A percentile compares a stretch with the other conserved stretches of the same genome.
These are phyloP conservation scores for Arothron firmamentum DNA, from an alignment of 2,113 vertebrate species.

Conservation along the genomic window DNA sequence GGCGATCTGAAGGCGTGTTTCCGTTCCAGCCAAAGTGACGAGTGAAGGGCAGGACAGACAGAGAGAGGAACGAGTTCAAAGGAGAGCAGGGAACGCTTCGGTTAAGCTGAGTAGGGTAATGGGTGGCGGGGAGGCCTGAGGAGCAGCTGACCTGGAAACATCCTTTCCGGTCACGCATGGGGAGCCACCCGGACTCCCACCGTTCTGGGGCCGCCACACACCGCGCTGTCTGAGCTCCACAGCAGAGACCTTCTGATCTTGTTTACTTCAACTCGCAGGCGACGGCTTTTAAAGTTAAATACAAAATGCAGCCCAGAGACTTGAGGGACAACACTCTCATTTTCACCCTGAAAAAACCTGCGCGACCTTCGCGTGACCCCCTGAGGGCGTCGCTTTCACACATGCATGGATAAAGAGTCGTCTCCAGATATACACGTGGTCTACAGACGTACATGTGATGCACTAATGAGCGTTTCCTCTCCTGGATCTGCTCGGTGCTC, in stretches of 20 bases:
- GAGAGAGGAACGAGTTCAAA: neutral
- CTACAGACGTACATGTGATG: too few species aligned
- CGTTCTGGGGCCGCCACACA: slow-evolving; percentile 35
- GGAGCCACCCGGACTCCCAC: slow-evolving; percentile 27
- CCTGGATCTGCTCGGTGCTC: too few species aligned
- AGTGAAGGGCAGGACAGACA: slow-evolving; percentile 37
- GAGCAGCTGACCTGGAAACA: slow-evolving; percentile 74
- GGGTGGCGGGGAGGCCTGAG: slow-evolving; percentile 51
- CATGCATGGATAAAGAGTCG: too few species aligned
- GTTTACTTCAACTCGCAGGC: slow-evolving; percentile 6
- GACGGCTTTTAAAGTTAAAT: neutral
- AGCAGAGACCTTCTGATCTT: slow-evolving; percentile 19
- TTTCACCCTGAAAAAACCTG: neutral
- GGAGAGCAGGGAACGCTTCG: neutral
- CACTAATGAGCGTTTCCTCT: too few species aligned
- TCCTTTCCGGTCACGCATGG: slow-evolving; percentile 33
- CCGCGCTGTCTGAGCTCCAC: slow-evolving; percentile 11
- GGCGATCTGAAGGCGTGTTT: slow-evolving; percentile 43
- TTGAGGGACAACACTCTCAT: neutral
- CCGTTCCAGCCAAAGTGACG: slow-evolving; percentile 69
- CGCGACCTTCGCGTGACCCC: too few species aligned
- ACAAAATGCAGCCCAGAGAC: neutral
- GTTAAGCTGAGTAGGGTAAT: slow-evolving; percentile 18
- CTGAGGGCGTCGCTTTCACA: too few species aligned
- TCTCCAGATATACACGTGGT: too few species aligned